These are phyloP conservation scores for Parambassis ranga DNA, from an alignment of 2,797 vertebrate genomes.

Conservation along the genomic window DNA sequence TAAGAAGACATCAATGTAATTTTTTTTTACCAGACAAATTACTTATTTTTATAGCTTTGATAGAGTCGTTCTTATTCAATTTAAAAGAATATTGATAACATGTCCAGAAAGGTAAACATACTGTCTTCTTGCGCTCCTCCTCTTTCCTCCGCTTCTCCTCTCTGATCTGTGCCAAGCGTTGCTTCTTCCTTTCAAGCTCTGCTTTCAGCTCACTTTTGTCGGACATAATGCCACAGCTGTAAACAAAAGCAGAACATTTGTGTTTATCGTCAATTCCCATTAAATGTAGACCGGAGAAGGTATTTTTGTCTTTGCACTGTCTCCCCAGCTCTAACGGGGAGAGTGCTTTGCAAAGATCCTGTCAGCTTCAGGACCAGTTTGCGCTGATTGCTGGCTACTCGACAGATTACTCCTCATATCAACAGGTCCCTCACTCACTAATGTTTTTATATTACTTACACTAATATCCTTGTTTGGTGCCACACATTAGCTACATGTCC, in stretches of 20 bases:
- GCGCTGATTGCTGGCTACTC: no score
- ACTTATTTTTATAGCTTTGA: no score
- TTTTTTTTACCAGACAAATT: no score
- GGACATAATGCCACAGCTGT: slow-evolving; percentile 88
- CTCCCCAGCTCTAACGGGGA: no score
- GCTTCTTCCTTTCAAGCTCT: slow-evolving; percentile 97
- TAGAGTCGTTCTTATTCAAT: no score
- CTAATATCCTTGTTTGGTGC: no score
- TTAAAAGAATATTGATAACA: background rate
- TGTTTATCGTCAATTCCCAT: background rate
- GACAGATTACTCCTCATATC: no score
- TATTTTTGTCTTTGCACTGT: no score
- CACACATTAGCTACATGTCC: background rate
- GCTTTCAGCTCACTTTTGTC: slow-evolving; percentile 99
- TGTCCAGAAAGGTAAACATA: slow-evolving; percentile 47
- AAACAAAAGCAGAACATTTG: slow-evolving; percentile 3
- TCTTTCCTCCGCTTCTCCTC: slow-evolving; percentile 99
- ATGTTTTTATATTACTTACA: no score
- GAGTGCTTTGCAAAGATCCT: no score
- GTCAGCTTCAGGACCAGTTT: slow-evolving; percentile 25
- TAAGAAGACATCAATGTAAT: background rate
- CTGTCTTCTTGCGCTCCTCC: slow-evolving; percentile 98
- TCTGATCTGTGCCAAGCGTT: slow-evolving; percentile 95
- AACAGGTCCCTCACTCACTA: no score
- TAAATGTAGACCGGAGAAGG: background rate